Evolutionary conservation across 2,888 invertebrate species (phyloP).

Genomic region (Venusia cambrica): DNA sequence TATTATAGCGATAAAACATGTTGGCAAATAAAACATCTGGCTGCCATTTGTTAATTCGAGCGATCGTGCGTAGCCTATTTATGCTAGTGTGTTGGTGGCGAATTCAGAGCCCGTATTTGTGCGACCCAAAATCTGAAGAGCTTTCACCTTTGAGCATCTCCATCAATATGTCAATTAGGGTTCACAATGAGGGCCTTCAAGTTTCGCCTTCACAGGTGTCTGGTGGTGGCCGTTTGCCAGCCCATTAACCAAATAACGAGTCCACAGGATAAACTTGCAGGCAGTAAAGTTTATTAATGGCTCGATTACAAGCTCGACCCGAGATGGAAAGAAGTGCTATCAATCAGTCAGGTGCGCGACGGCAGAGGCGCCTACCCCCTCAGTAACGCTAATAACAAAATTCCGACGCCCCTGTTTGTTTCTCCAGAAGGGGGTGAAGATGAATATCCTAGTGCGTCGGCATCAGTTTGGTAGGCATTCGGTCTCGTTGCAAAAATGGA

Average conservation of each 20-base stretch:
- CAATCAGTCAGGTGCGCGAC: slow-evolving; percentile 80
- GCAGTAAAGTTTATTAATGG: slow-evolving; percentile 81
- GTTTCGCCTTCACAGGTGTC: slow-evolving; percentile 57
- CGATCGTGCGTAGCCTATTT: slow-evolving; percentile 22
- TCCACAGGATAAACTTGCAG: slow-evolving; percentile 76
- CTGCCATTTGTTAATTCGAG: slow-evolving; percentile 18
- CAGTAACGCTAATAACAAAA: slow-evolving; percentile 80
- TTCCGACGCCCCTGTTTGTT: slow-evolving; percentile 77
- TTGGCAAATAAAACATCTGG: slow-evolving; percentile 8
- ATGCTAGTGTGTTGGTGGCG: no score
- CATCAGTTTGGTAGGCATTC: slow-evolving; percentile 50
- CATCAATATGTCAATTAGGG: slow-evolving; percentile 67
- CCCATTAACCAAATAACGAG: slow-evolving; percentile 79
- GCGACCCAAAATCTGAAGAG: slow-evolving; percentile 32
- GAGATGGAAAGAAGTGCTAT: slow-evolving; percentile 80
- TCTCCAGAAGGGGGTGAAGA: slow-evolving; percentile 75
- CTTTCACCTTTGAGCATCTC: slow-evolving; percentile 44
- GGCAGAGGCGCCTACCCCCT: slow-evolving; percentile 65
- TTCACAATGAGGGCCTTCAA: slow-evolving; percentile 50
- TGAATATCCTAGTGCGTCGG: slow-evolving; percentile 64
- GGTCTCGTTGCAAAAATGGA: slow-evolving; percentile 42
- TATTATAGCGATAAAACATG: neutral
- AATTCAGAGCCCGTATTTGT: slow-evolving; percentile 26
- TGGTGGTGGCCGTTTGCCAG: slow-evolving; percentile 67
- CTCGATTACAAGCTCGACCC: slow-evolving; percentile 81